Base-by-base conservation (phyloP, 2,797 vertebrate genomes). In the Poeciliopsis turneri region DNA sequence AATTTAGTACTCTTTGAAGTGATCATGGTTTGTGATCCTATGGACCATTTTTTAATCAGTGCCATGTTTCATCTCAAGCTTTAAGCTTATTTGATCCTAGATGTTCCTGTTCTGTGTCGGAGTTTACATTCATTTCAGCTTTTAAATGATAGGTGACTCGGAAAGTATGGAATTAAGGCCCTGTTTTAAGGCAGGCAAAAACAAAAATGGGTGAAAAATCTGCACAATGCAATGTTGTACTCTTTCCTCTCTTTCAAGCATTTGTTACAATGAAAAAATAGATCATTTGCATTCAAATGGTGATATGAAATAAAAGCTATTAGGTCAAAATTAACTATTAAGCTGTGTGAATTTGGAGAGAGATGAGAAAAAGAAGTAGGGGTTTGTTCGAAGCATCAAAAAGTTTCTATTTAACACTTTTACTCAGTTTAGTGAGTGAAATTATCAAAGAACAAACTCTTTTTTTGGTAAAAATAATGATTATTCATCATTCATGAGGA, bases 1-100 rank as follows among this genome's bases (percentile, higher is more conserved):
- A 76, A 81, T 90, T 86, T 78, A 86, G 51, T 84, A 85, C 77
- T 87, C 68, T 78, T 78, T 79, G 84, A 74, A 84, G 81, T 85
- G 84, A 79, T 88, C 89, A 90, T 75, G 43, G 82, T 91, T 86
- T 86, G 84, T 90, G 88, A 85, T 88, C 81, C 80, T 83, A 86
- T 79, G 83, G 85, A 85, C 88, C 78, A 39, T 91, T 82, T 94
- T 93, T 43, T 47, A 88, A 81, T 88, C 82, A 91, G 94, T 95
- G 93, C 92, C 93, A 92, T 89, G 74, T 84, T 92, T 88, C 53
- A 91, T 77, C 84, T 84, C 51, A 75, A 76, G 75, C 73, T 87
- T 86, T 41, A 72, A 55, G 72, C 70, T 82, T 78, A 59, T 87
- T 77, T 82, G 66, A 86, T 86, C 86, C 75, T 86, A 91, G 77